Evolutionary conservation across 2,797 vertebrate genomes (phyloP).

Genomic region (Euthynnus affinis): DNA sequence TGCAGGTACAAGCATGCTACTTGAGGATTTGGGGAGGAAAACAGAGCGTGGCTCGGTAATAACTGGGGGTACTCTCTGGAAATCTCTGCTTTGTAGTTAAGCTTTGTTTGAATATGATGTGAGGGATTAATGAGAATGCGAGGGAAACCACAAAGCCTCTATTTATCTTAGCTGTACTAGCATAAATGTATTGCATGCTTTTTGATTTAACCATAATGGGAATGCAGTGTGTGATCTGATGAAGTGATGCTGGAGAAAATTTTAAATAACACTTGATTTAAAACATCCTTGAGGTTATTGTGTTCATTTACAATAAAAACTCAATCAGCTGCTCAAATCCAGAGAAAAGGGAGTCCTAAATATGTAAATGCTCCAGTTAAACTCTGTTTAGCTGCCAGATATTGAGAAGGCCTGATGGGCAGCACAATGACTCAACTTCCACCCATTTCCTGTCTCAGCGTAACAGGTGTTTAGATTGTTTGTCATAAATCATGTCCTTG

Average conservation of each 20-base stretch:
- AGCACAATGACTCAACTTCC: slow-evolving; percentile 49
- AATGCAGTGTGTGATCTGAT: slow-evolving; percentile 33
- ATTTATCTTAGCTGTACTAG: slow-evolving; percentile 39
- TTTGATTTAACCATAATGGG: slow-evolving; percentile 29
- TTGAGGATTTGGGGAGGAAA: slow-evolving; percentile 36
- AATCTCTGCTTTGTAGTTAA: slow-evolving; percentile 58
- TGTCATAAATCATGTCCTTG: slow-evolving; percentile 59
- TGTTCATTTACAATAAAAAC: slow-evolving; percentile 52
- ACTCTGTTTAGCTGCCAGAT: slow-evolving; percentile 57
- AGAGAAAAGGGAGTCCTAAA: slow-evolving; percentile 27
- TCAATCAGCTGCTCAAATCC: slow-evolving; percentile 35
- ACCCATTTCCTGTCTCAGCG: slow-evolving; percentile 36
- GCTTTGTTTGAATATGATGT: slow-evolving; percentile 54
- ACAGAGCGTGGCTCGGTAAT: slow-evolving; percentile 32
- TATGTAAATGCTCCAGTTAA: slow-evolving; percentile 61
- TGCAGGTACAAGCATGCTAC: slow-evolving; percentile 45
- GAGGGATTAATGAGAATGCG: slow-evolving; percentile 52
- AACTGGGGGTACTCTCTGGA: slow-evolving; percentile 43
- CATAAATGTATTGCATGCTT: slow-evolving; percentile 24
- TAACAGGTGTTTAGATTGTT: slow-evolving; percentile 68
- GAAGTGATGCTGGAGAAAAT: slow-evolving; percentile 12
- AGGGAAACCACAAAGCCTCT: slow-evolving; percentile 39
- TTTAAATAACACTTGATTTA: slow-evolving; percentile 34
- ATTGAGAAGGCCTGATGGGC: slow-evolving; percentile 43
- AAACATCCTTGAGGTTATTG: slow-evolving; percentile 47